A percentile compares a stretch with the other conserved stretches of the same genome.
Conservation (phyloP, 2,113 vertebrate genomes). For the Aptenodytes forsteri region DNA sequence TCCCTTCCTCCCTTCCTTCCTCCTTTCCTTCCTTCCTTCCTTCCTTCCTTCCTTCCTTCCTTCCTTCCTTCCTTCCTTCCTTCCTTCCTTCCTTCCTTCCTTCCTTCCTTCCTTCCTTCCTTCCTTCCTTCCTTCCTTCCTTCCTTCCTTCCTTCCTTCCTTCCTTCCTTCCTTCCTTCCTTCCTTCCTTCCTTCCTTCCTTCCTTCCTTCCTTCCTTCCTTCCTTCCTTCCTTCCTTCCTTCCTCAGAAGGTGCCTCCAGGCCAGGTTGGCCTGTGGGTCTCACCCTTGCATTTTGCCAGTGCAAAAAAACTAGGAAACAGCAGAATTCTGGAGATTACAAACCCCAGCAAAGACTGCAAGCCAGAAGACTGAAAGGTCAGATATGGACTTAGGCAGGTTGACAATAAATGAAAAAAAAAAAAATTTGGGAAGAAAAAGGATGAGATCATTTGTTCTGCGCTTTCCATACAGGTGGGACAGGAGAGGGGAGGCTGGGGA, state of each 20-base stretch:
- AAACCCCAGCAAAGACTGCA: neutral
- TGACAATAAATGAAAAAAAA: neutral
- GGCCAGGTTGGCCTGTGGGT: neutral
- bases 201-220: fast-evolving
- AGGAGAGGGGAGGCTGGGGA: neutral
- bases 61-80: too few relatives aligned
- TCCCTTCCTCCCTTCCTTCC: too few relatives aligned
- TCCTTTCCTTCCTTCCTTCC: too few relatives aligned
- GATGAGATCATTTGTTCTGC: neutral
- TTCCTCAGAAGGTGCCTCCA: neutral
- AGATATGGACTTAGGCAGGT: neutral
- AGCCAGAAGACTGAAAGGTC: neutral
- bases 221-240: too few relatives aligned
- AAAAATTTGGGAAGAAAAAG: neutral
- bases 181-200: too few relatives aligned
- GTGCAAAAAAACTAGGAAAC: neutral
- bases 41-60: too few relatives aligned
- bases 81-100: too few relatives aligned
- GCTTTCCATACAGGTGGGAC: neutral
- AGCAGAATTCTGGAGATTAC: neutral
- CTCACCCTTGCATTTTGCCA: neutral
- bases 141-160: too few relatives aligned
- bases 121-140: too few relatives aligned
- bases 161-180: too few relatives aligned
- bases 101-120: too few relatives aligned